Base-by-base conservation (phyloP, 2,888 invertebrate genomes). In the Drosophila nigricruria region DNA sequence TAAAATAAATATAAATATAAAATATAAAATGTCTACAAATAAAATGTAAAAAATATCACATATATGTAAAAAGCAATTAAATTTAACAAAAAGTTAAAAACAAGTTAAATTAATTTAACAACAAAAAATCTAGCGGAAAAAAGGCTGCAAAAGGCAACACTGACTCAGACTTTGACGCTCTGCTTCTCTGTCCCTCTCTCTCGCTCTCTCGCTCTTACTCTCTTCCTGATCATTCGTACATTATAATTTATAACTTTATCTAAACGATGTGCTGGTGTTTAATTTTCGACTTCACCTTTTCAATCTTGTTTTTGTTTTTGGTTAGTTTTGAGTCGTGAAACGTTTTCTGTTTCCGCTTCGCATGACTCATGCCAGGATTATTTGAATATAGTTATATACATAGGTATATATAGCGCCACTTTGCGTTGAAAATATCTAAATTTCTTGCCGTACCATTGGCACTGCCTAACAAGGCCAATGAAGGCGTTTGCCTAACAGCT, bases 211-310 rank as follows among this genome's bases (percentile, higher is more conserved):
- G 5, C 34, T 12, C 2, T 3, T 12, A 8, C 68, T 61, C 77
- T 77, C 66, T 59, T 64, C 60, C 66, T 66, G 81, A 86, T 83
- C 89, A 79, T 64, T 75, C 81, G 89, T 81, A 87, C 88, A 87
- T 84, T 89, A 91, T 90, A 91, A 90, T 90, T 91, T 89, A 91
- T 90, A 89, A 90, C 83, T 91, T 91, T 90, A 91, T 91, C 91
- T 91, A 89, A 91, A 91, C 89, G 91, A 91, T 91, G 91, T 90
- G 91, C 79, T 91, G 88, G 91, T 82, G 89, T 91, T 91, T 91
- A 91, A 90, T 91, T 91, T 91, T 91, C 85, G 81, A 81, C 88
- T 79, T 89, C 88, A 88, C 88, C 89, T 87, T 87, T 89, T 82
- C 84, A 81, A 82, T 89, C 80, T 88, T 70, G 49, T 70, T 64